phyloP scores from a whole-genome alignment of 2,888 invertebrate species.

The Perithous albicinctus region DNA sequence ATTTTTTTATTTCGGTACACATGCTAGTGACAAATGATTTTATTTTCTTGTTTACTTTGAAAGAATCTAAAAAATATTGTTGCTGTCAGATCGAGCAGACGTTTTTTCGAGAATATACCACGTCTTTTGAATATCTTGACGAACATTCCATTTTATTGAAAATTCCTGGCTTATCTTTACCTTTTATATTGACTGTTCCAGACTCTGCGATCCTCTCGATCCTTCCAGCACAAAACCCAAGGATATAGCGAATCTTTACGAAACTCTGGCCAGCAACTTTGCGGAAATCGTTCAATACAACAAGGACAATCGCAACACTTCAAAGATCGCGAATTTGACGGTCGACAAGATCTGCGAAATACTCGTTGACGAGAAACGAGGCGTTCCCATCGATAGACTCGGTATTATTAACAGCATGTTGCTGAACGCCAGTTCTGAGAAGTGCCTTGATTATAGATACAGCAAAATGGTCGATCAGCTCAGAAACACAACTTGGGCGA shows the following conservation, averaged over 20 bases:
- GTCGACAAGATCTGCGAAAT: conserved; percentile 93
- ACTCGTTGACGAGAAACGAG: conserved; percentile 88
- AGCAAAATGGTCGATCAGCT: conserved; percentile 90
- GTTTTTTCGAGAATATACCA: neutral
- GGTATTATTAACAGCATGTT: conserved; percentile 91
- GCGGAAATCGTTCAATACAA: conserved; percentile 98
- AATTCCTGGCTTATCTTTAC: too few species aligned
- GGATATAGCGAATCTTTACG: conserved; percentile 93
- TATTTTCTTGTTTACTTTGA: too few species aligned
- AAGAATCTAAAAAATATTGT: too few species aligned
- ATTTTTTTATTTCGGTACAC: too few species aligned
- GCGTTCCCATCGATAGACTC: conserved; percentile 89
- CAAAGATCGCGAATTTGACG: conserved; percentile 89
- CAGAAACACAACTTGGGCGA: conserved; percentile 89
- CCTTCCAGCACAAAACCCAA: conserved; percentile 86
- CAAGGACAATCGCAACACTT: conserved; percentile 92
- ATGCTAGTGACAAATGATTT: too few species aligned
- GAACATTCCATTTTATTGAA: too few species aligned
- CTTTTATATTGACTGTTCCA: conserved; percentile 75
- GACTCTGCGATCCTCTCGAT: conserved; percentile 91
- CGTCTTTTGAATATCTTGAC: too few species aligned
- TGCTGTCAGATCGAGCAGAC: too few species aligned
- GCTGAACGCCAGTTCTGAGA: conserved; percentile 88
- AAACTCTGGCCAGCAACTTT: conserved; percentile 93
- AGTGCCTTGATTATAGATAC: conserved; percentile 94